Evolutionary conservation across 2,888 invertebrate genomes (phyloP), one percentile per base, ranked within the genome.

Genomic region (Phytoseiulus persimilis): DNA sequence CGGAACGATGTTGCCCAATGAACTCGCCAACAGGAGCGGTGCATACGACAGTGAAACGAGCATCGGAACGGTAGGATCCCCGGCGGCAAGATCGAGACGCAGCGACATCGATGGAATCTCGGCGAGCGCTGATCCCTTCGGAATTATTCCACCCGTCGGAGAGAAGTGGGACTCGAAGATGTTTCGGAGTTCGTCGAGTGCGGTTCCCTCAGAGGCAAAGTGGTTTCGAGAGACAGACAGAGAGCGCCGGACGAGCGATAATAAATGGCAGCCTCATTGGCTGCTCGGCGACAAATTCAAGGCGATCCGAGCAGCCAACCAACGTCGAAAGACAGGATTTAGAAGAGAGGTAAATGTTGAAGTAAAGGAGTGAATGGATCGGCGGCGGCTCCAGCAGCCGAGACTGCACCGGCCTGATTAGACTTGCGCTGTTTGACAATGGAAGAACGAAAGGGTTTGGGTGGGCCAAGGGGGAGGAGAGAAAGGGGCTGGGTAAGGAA

Each of bases 341-440:
- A 65, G 65, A 65, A 65, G 65, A 65, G 65, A 65, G 65, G 65
- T 65, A 65, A 65, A 65, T 65, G 65, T 65, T 65, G 65, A 65
- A 65, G 65, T 65, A 65, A 65, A 28, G 65, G 28, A 65, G 65
- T 65, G 65, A 65, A 65, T 65, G 65, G 65, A 65, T 14, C 65
- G 65, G 18, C 18, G 65, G 65, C 5, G 65, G 65, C 18, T 3
- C 9, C 65, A 18, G 65, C 65, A 65, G 65, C 65, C 65, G 28
- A 28, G 18, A 6, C 65, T 65, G 65, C 65, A 23, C 65, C 65
- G 65, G 65, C 23, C 65, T 65, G 65, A 65, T 65, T 65, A 65
- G 65, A 65, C 65, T 65, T 65, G 65, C 65, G 65, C 65, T 65
- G 65, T 65, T 65, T 65, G 65, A 65, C 65, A 65, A 65, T 65